Percentiles rank a stretch among this genome's conserved stretches.
Conservation (phyloP, 2,888 invertebrate species). For the Drosophila picticornis region DNA sequence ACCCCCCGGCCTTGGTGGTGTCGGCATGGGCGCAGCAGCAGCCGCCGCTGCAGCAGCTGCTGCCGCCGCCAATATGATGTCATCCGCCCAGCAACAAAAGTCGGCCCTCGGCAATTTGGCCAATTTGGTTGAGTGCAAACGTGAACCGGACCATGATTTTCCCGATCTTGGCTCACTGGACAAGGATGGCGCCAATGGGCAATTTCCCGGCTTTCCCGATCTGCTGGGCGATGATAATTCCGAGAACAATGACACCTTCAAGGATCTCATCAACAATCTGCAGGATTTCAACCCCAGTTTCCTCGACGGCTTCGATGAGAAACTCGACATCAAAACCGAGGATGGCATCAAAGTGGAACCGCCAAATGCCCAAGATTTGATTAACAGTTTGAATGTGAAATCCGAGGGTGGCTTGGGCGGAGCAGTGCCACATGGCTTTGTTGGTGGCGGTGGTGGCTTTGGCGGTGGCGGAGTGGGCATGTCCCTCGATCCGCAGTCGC, state of each 20-base stretch:
- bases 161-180: constrained; percentile 94
- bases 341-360: constrained; percentile 85
- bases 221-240: constrained; percentile 94
- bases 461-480: constrained; percentile 57
- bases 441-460: constrained; percentile 66
- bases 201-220: constrained; percentile 92
- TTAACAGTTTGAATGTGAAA: constrained; percentile 84
- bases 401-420: constrained; percentile 83
- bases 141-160: constrained; percentile 94
- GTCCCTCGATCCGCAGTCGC: constrained; percentile 63
- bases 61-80: constrained; percentile 63
- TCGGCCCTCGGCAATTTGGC: constrained; percentile 86
- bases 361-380: constrained; percentile 84
- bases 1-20: constrained; percentile 73
- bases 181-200: constrained; percentile 91
- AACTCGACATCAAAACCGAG: constrained; percentile 85
- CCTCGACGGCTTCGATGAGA: constrained; percentile 91
- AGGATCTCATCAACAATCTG: constrained; percentile 94
- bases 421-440: constrained; percentile 71
- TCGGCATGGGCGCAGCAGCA: constrained; percentile 43
- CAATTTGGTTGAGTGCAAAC: constrained; percentile 92
- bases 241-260: constrained; percentile 92
- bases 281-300: constrained; percentile 93
- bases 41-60: not conserved
- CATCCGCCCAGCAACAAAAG: constrained; percentile 78